A percentile compares a stretch with the other conserved stretches of the same genome.
These are phyloP conservation scores for Caenorhabditis zanzibari DNA, from an alignment of 2,888 invertebrate species.

Conservation along the genomic window DNA sequence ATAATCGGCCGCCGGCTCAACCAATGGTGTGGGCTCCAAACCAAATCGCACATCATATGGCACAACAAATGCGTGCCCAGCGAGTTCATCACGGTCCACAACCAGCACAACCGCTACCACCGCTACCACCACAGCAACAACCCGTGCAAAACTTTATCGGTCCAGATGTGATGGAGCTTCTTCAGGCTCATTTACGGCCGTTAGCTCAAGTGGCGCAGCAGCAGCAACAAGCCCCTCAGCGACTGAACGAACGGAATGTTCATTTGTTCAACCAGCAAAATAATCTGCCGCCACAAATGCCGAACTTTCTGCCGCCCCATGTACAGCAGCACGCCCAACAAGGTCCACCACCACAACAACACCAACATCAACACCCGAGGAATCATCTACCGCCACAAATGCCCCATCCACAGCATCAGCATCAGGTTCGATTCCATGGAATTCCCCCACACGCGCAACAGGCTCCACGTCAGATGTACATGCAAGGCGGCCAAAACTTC, in stretches of 20 bases:
- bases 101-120: neutral
- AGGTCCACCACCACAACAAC: neutral
- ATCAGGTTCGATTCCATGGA: neutral
- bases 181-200: neutral
- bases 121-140: too few species aligned
- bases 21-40: too few species aligned
- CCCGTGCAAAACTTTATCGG: too few species aligned
- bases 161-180: neutral
- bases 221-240: neutral
- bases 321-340: conserved; percentile 7
- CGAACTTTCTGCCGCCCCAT: neutral
- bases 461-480: too few species aligned
- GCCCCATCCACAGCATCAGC: neutral
- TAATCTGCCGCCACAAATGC: conserved; percentile 4
- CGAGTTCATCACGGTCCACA: neutral
- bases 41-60: too few species aligned
- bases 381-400: neutral
- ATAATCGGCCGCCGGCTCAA: neutral
- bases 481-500: too few species aligned
- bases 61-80: neutral
- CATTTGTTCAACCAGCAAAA: neutral
- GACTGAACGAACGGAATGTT: neutral
- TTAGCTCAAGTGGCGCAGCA: neutral
- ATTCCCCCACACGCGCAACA: neutral
- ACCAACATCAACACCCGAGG: neutral